Percentiles rank a stretch among this genome's conserved stretches.
Evolutionary conservation across 2,113 vertebrate species (phyloP).

Genomic region (Megaceryle maxima): DNA sequence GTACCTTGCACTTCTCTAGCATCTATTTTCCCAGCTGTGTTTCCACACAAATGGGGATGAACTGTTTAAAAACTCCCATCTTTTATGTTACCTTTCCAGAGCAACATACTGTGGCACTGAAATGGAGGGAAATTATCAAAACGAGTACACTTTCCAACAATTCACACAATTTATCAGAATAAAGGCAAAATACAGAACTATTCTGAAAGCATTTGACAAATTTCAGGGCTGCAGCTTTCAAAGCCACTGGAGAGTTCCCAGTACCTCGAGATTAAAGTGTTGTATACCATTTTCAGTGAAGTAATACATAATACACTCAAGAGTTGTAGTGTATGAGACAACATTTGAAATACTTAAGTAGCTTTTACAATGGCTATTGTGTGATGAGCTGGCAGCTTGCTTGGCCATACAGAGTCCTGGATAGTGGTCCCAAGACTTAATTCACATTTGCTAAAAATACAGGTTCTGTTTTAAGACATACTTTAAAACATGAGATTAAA

Average conservation of each 20-base stretch:
- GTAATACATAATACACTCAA: not conserved
- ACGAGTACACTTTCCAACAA: not conserved
- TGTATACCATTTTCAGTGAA: not conserved
- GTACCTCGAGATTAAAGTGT: accelerated
- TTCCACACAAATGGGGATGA: not conserved
- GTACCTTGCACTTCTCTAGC: not conserved
- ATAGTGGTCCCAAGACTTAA: not conserved
- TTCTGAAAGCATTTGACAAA: not conserved
- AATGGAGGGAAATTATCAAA: not conserved
- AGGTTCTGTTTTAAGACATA: not conserved
- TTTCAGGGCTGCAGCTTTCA: not conserved
- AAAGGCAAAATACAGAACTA: not conserved
- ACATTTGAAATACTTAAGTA: not conserved
- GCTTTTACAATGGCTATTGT: not conserved
- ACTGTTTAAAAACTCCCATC: not conserved
- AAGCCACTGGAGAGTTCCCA: not conserved
- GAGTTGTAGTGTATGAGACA: not conserved
- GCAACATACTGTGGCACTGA: not conserved
- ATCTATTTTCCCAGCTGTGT: not conserved
- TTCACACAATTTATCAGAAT: not conserved
- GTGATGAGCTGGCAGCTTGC: not conserved
- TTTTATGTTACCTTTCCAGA: not conserved
- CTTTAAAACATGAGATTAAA: not conserved
- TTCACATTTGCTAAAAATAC: not conserved
- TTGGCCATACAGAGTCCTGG: not conserved